Conservation (phyloP, 1,140 invertebrate species). For the Ips nitidus region DNA sequence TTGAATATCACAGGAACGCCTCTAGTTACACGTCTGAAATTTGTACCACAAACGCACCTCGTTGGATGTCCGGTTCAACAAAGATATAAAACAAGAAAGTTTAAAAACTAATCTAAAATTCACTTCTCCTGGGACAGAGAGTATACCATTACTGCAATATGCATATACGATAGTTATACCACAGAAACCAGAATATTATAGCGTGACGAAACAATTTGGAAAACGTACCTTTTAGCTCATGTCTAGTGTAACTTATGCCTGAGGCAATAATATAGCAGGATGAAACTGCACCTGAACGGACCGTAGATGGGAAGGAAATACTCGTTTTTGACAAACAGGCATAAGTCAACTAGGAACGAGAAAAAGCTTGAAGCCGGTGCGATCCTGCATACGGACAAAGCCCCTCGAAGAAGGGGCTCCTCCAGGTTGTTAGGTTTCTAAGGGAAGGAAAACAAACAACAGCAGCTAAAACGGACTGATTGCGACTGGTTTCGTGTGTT, state of each 20-base stretch:
- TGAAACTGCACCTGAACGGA: slow-evolving; percentile 53
- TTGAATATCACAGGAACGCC: too few species aligned
- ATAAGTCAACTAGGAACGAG: slow-evolving; percentile 49
- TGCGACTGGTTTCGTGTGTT: background rate
- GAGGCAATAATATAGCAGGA: slow-evolving; percentile 52
- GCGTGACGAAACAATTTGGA: too few species aligned
- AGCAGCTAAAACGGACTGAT: slow-evolving; percentile 43
- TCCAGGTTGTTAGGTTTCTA: slow-evolving; percentile 43
- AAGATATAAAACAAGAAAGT: too few species aligned
- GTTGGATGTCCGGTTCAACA: too few species aligned
- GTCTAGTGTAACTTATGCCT: slow-evolving; percentile 47
- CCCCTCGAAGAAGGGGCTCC: slow-evolving; percentile 43
- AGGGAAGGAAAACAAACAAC: slow-evolving; percentile 34
- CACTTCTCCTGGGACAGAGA: too few species aligned
- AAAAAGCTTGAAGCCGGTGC: slow-evolving; percentile 50
- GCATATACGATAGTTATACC: too few species aligned
- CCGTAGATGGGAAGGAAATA: slow-evolving; percentile 51
- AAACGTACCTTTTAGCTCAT: too few species aligned
- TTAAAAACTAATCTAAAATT: too few species aligned
- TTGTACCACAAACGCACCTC: too few species aligned
- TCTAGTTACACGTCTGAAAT: too few species aligned
- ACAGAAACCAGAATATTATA: too few species aligned
- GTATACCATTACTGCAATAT: too few species aligned
- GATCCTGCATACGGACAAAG: slow-evolving; percentile 48
- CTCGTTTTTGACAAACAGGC: slow-evolving; percentile 52